Evolutionary conservation across 2,888 invertebrate species (phyloP), one percentile per base, ranked within the genome.

Genomic region (Himalopsyche anomala): DNA sequence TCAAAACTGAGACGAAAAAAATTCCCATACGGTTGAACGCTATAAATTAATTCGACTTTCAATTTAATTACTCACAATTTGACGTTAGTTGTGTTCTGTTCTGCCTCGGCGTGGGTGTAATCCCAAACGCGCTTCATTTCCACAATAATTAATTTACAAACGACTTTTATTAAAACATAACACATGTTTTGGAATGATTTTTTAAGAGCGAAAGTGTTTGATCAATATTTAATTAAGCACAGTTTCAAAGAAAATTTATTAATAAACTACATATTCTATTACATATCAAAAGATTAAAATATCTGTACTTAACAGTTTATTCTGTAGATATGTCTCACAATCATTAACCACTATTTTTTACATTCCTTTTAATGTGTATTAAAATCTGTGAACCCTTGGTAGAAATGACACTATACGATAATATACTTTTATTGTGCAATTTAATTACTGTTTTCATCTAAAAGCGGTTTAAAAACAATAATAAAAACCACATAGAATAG

Each of bases 1-100:
- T 74, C 74, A 74, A 38, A 74, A 5, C 69, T 69, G 5, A 74
- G 5, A 69, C 69, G 28, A 74, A 74, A 74, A 74, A 38, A 36
- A 38, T 74, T 74, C 38, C 15, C 15, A 74, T 74, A 15, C 38
- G 8, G 11, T 36, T 74, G 69, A 74, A 12, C 38, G 36, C 15
- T 74, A 15, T 69, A 74, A 74, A 74, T 74, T 74, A 28, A 74
- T 74, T 74, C 36, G 1, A 74, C 36, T 74, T 74, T 12, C 36
- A 36, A 74, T 74, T 74, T 74, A 74, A 74, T 74, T 74, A 36
- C 74, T 74, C 74, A 38, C 38, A 74, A 38, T 74, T 74, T 38
- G 74, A 38, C 38, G 74, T 74, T 4, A 15, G 74, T 74, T 38
- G 38, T 36, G 36, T 74, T 15, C 28, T 28, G 28, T 28, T 74